Conservation (phyloP, 2,113 vertebrate genomes). For the Centropus unirufus region DNA sequence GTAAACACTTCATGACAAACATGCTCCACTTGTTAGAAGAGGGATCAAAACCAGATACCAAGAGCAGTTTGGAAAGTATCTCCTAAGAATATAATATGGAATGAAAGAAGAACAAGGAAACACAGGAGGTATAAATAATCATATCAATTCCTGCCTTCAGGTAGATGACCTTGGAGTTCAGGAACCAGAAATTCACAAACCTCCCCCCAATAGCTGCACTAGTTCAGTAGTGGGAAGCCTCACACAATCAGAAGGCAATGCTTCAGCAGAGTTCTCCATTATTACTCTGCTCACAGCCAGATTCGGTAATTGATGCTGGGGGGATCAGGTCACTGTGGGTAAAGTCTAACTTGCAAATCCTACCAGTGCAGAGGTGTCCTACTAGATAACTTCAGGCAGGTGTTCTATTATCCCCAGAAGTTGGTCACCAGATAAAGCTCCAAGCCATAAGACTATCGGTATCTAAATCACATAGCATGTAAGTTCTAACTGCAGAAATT, state of each 20-base stretch:
- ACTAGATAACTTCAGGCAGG: too few relatives aligned
- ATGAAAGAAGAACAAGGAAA: background rate
- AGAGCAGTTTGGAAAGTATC: background rate
- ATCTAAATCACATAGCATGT: background rate
- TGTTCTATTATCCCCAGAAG: background rate
- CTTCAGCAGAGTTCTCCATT: background rate
- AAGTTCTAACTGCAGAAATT: background rate
- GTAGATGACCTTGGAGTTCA: background rate
- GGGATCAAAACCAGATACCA: background rate
- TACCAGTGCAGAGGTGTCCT: background rate
- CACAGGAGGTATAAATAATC: background rate
- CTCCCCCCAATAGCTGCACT: accelerated
- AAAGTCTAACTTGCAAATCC: background rate
- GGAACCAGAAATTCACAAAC: background rate
- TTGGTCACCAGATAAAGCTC: background rate
- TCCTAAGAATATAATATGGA: background rate
- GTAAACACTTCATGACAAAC: background rate
- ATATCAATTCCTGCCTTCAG: background rate
- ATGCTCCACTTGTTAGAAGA: background rate
- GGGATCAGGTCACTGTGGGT: background rate
- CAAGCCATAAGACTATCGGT: background rate
- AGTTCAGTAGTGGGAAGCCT: background rate
- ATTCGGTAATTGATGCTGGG: background rate
- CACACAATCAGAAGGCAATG: background rate
- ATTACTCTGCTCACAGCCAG: background rate